Evolutionary conservation across 2,888 invertebrate genomes (phyloP).

Genomic region (Latrodectus hesperus): DNA sequence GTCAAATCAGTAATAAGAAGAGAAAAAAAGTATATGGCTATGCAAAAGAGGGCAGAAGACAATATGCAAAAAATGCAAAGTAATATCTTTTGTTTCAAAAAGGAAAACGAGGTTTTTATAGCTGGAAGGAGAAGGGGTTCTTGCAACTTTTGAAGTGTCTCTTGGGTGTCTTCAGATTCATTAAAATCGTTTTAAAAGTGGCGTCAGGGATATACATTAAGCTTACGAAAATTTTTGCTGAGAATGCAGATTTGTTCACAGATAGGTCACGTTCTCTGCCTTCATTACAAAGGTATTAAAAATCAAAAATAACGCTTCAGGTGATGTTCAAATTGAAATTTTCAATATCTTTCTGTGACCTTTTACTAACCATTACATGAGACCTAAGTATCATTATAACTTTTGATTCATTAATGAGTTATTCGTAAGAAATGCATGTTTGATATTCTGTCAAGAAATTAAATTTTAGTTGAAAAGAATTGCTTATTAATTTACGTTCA

Average conservation of each 20-base stretch:
- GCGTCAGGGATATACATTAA: conserved; percentile 17
- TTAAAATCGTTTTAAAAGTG: conserved; percentile 41
- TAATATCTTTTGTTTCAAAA: conserved; percentile 22
- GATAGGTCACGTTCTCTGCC: conserved; percentile 44
- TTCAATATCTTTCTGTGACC: background rate
- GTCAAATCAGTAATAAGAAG: background rate
- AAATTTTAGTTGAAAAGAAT: too few species aligned
- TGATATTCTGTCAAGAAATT: too few species aligned
- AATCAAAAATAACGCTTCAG: background rate
- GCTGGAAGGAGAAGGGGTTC: background rate
- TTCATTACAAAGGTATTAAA: conserved; percentile 26
- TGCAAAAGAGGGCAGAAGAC: background rate
- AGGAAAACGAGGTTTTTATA: conserved; percentile 6
- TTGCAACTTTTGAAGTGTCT: conserved; percentile 8
- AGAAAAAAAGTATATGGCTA: background rate
- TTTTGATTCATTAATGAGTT: too few species aligned
- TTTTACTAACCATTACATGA: too few species aligned
- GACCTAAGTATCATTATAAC: too few species aligned
- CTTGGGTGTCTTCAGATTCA: conserved; percentile 31
- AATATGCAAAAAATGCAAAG: conserved; percentile 12
- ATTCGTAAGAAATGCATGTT: too few species aligned
- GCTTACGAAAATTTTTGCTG: conserved; percentile 29
- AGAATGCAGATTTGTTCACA: conserved; percentile 31
- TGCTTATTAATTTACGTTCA: too few species aligned
- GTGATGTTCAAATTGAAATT: background rate